Evolutionary conservation across 1,140 invertebrate genomes (phyloP), one percentile per base, ranked within the genome.

Genomic region (Gryllus bimaculatus): DNA sequence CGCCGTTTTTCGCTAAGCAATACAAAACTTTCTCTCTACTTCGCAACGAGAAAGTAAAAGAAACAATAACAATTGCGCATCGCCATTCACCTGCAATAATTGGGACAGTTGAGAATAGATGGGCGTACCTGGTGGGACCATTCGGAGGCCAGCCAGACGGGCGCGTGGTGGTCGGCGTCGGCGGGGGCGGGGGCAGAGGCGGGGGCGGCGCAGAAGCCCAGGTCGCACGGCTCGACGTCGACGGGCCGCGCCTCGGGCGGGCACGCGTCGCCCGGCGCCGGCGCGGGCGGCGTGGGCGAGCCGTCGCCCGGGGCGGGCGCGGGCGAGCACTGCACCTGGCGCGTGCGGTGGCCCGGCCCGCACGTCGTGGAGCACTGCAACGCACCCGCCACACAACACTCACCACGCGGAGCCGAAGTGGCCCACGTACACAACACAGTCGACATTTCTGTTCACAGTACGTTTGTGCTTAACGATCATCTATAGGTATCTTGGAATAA

Each of bases 291-390:
- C 89, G 21, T 84, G 82, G 10, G 89, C 89, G 80, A 89, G 90
- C 89, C 87, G 18, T 86, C 80, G 15, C 89, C 89, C 26, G 89
- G 80, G 89, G 90, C 89, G 80, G 89, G 90, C n/a, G 83, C 83
- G 0, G 86, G 83, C 39, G 88, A 89, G 80, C 89, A 89, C 13
- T 86, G 83, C 8, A 89, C 87, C 21, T 87, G 84, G n/a, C 89
- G 84, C 18, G 85, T 85, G 82, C 89, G 87, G 18, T 86, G 79
- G 15, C 89, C 89, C 39, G 84, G 82, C 12, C 89, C 89, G 80
- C 89, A 90, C 20, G 83, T 83, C 0, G 86, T 83, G 26, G 88
- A 89, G 80, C 89, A 90, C 81, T 87, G 81, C 8, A 74, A 73
- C 47, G 76, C 10, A 79, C 1, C 26, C 26, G 5, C 26, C 26